A percentile compares a stretch with the other conserved stretches of the same genome.
phyloP scores from a whole-genome alignment of 2,797 vertebrate genomes.

The Cuniculus paca region DNA sequence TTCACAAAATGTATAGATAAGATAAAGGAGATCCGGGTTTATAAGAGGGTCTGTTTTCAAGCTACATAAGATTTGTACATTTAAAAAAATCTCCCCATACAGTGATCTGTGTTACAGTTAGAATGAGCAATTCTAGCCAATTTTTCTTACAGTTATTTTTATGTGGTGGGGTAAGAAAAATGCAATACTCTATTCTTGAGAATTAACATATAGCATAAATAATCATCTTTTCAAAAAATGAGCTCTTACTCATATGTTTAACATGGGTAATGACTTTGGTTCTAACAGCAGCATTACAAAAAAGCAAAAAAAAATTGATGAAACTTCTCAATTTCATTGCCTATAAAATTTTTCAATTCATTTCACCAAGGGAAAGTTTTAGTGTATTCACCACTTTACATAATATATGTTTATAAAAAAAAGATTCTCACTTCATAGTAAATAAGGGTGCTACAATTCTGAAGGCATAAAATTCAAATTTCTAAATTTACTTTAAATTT shows the following conservation, averaged over 20 bases:
- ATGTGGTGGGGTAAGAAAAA: neutral
- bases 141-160: neutral
- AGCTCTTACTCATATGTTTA: neutral
- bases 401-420: neutral
- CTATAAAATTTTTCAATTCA: neutral
- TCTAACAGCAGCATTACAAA: neutral
- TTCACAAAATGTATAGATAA: slow-evolving; percentile 29
- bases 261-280: accelerated
- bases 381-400: neutral
- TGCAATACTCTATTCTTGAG: neutral
- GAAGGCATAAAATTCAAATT: slow-evolving; percentile 29
- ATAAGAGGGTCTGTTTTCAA: slow-evolving; percentile 40
- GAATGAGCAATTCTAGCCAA: neutral
- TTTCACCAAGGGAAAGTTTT: neutral
- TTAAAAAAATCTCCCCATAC: slow-evolving; percentile 6
- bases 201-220: neutral
- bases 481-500: neutral
- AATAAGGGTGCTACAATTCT: neutral
- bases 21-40: slow-evolving; percentile 13
- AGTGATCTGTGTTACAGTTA: neutral
- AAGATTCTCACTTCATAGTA: neutral
- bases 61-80: slow-evolving; percentile 12
- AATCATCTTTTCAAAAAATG: neutral
- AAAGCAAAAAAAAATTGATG: neutral
- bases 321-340: neutral